Conservation (phyloP, 2,113 vertebrate species). For the Tachysurus vachellii region DNA sequence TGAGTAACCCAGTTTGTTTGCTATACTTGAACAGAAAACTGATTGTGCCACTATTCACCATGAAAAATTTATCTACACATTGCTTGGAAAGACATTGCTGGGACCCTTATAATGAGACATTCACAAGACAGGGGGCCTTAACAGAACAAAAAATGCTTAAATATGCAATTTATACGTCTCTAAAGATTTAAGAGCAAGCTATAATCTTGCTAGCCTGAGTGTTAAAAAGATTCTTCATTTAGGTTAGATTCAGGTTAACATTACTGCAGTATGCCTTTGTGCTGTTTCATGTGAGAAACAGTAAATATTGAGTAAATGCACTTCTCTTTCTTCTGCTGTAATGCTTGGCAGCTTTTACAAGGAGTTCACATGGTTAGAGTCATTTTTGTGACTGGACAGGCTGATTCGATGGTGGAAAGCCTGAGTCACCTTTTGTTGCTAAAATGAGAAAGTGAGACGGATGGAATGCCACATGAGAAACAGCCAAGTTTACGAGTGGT, state of each 20-base stretch:
- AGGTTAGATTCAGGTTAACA: constrained; percentile 1
- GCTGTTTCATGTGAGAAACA: constrained; percentile 55
- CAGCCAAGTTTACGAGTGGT: constrained; percentile 40
- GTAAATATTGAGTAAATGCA: constrained; percentile 56
- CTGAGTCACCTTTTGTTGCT: constrained; percentile 52
- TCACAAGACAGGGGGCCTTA: background rate
- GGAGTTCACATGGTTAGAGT: constrained; percentile 50
- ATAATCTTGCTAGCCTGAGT: background rate
- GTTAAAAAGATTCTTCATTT: constrained; percentile 1
- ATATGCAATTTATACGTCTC: background rate
- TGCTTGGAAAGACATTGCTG: background rate
- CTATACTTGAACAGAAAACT: constrained; percentile 1
- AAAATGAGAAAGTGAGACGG: constrained; percentile 51
- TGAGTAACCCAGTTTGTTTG: background rate
- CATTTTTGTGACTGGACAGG: constrained; percentile 40
- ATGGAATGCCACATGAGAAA: constrained; percentile 36
- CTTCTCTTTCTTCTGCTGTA: constrained; percentile 42
- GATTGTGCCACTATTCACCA: background rate
- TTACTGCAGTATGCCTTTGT: constrained; percentile 13
- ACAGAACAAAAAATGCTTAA: constrained; percentile 1
- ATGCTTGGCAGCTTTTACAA: constrained; percentile 55
- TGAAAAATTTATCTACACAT: background rate
- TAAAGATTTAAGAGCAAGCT: constrained; percentile 10
- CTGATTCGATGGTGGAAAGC: constrained; percentile 53
- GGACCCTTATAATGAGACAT: background rate